These are phyloP conservation scores for Microtus richardsoni DNA, from an alignment of 2,113 vertebrate genomes.

Conservation along the genomic window DNA sequence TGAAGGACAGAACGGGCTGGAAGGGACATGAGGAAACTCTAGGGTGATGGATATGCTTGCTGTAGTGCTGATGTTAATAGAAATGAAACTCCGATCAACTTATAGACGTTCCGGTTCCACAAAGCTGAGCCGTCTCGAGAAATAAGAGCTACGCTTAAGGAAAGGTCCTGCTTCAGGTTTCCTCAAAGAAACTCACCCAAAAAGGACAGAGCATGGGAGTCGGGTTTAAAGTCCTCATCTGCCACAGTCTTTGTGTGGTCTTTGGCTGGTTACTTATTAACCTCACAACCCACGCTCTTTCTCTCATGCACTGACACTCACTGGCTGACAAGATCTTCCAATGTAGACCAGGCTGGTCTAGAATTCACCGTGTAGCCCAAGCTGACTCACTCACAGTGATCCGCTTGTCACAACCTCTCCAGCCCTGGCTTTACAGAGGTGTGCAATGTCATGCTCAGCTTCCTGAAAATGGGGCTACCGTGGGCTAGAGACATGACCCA, in stretches of 20 bases:
- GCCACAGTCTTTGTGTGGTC: neutral
- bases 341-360: neutral
- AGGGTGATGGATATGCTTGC: neutral
- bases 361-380: neutral
- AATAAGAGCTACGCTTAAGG: neutral
- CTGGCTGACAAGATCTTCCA: neutral
- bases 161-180: neutral
- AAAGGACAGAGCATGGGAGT: neutral
- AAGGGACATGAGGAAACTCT: neutral
- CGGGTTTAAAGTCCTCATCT: neutral
- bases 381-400: neutral
- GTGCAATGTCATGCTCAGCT: neutral
- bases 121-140: slow-evolving; percentile 2
- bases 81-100: neutral
- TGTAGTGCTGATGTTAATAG: neutral
- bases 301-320: neutral
- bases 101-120: neutral
- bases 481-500: neutral
- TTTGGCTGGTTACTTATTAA: neutral
- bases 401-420: neutral
- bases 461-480: neutral
- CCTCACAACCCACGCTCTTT: neutral
- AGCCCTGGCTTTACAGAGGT: neutral
- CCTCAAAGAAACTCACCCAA: neutral
- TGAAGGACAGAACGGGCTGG: neutral